Percentiles rank a stretch among this genome's conserved stretches.
These are phyloP conservation scores for Paradoxurus hermaphroditus DNA, from an alignment of 2,113 vertebrate species.

Conservation along the genomic window DNA sequence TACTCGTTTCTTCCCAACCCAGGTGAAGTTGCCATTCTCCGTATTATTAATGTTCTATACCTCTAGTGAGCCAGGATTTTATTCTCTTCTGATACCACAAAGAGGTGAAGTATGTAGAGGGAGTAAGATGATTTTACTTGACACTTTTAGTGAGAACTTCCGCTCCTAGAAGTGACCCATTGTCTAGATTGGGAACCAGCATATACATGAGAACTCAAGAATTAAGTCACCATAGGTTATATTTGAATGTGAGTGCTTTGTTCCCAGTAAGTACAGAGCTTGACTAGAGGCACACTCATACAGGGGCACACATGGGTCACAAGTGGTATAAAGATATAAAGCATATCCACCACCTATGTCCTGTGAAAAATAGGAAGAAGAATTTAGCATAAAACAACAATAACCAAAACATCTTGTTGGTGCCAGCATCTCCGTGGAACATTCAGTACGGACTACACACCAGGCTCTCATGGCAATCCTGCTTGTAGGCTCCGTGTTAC, in stretches of 20 bases:
- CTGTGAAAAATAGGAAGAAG: background rate
- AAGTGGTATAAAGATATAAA: background rate
- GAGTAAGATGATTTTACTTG: background rate
- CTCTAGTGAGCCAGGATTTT: background rate
- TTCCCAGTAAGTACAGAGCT: background rate
- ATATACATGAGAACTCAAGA: background rate
- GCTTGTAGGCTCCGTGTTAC: too few relatives aligned
- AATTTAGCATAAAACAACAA: background rate
- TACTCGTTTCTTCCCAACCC: background rate
- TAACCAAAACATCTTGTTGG: background rate
- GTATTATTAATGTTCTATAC: background rate
- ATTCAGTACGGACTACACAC: fast-evolving
- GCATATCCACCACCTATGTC: background rate
- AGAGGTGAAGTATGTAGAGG: background rate
- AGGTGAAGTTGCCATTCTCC: background rate
- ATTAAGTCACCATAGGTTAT: background rate
- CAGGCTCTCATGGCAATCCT: background rate
- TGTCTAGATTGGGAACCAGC: background rate
- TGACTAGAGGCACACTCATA: background rate
- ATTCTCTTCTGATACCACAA: background rate
- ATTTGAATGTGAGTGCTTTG: background rate
- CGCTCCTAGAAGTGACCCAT: background rate
- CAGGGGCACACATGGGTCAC: background rate
- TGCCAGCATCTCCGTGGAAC: background rate
- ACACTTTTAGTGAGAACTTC: background rate